These are phyloP conservation scores for Aegithalos caudatus DNA, from an alignment of 2,113 vertebrate genomes.

Conservation along the genomic window DNA sequence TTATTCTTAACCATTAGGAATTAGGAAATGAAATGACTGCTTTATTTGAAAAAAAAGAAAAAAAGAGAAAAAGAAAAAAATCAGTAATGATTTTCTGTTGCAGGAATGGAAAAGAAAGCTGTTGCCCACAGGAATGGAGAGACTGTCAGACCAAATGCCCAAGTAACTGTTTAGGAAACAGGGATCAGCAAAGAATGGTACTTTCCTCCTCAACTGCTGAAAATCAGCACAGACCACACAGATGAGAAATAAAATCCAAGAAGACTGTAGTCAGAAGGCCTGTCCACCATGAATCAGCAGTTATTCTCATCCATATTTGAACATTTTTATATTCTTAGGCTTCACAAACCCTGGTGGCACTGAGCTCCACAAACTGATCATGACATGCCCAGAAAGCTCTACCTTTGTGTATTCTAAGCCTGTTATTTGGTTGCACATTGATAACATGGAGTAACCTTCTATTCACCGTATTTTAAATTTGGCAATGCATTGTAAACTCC, in stretches of 20 bases:
- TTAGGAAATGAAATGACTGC: neutral
- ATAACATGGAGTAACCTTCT: neutral
- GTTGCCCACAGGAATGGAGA: neutral
- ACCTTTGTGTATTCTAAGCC: neutral
- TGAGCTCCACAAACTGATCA: neutral
- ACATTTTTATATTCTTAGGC: neutral
- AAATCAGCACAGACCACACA: neutral
- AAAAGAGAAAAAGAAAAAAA: neutral
- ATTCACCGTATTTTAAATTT: neutral
- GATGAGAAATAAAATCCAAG: neutral
- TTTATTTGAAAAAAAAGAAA: neutral
- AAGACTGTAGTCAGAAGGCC: neutral
- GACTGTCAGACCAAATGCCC: neutral
- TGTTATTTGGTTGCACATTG: neutral
- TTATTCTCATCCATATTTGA: neutral
- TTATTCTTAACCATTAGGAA: neutral
- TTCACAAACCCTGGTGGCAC: neutral
- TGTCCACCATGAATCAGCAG: neutral
- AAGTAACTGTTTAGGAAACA: neutral
- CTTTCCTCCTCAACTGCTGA: neutral
- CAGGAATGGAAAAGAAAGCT: neutral
- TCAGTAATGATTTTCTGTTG: neutral
- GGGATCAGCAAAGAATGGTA: neutral
- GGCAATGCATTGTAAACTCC: neutral
- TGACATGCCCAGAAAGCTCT: neutral